phyloP scores from a whole-genome alignment of 2,113 vertebrate species.

The Pimephales promelas region DNA sequence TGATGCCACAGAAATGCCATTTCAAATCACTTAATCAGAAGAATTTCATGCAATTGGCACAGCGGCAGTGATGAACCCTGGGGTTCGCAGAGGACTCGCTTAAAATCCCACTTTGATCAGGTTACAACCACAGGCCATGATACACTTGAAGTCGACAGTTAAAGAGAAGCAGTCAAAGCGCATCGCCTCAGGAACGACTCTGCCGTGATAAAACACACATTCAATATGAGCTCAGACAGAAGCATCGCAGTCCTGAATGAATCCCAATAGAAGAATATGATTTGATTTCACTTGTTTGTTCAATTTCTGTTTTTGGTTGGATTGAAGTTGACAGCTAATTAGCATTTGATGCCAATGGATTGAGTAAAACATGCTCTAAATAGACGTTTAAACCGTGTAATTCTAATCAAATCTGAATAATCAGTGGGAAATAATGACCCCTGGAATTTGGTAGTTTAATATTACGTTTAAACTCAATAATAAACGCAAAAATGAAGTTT shows the following conservation, averaged over 20 bases:
- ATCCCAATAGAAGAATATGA: neutral
- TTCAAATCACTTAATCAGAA: slow-evolving; percentile 35
- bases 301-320: neutral
- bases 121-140: slow-evolving; percentile 46
- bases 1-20: slow-evolving; percentile 47
- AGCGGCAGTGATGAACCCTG: neutral
- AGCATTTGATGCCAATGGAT: neutral
- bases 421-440: neutral
- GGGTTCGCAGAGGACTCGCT: slow-evolving; percentile 30
- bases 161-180: neutral
- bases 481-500: neutral
- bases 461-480: neutral
- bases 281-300: neutral
- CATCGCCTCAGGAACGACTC: neutral
- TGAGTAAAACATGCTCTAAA: neutral
- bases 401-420: neutral
- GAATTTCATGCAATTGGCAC: neutral
- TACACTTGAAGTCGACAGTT: slow-evolving; percentile 31
- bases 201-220: slow-evolving; percentile 9
- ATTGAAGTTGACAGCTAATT: slow-evolving; percentile 3
- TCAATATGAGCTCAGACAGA: neutral
- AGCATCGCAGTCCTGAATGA: neutral
- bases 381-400: neutral
- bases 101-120: slow-evolving; percentile 40
- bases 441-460: neutral